A percentile compares a stretch with the other conserved stretches of the same genome.
These are phyloP conservation scores for Listrodromus nycthemerus DNA, from an alignment of 2,888 invertebrate species.

Conservation along the genomic window DNA sequence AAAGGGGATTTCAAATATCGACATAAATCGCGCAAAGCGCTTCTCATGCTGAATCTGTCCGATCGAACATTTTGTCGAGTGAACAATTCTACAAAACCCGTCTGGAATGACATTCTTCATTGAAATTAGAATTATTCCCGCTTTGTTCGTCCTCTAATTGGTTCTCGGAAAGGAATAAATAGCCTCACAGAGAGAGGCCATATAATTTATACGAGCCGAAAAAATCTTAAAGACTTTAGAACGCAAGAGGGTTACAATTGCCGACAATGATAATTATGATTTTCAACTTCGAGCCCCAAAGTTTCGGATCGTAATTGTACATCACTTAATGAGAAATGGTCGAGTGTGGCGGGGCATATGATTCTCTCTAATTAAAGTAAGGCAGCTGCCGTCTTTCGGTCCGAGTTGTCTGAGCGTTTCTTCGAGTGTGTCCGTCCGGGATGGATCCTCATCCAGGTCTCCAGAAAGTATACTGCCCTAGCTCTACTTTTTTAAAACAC, in stretches of 20 bases:
- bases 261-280: neutral
- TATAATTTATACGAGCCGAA: neutral
- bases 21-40: neutral
- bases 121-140: too few relatives aligned
- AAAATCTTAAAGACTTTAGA: neutral
- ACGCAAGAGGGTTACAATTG: neutral
- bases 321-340: slow-evolving; percentile 14
- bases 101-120: too few relatives aligned
- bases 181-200: neutral
- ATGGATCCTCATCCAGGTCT: too few relatives aligned
- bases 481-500: too few relatives aligned
- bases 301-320: neutral
- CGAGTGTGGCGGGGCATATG: neutral
- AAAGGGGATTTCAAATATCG: neutral
- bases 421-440: neutral
- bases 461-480: too few relatives aligned
- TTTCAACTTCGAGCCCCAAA: neutral
- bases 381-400: neutral
- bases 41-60: neutral
- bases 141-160: neutral
- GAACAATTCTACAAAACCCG: too few relatives aligned
- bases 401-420: neutral
- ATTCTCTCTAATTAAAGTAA: slow-evolving; percentile 14
- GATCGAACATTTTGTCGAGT: too few relatives aligned
- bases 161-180: neutral